A percentile compares a stretch with the other conserved stretches of the same genome.
Conservation (phyloP, 2,797 vertebrate genomes). For the Mionectes olivaceus region DNA sequence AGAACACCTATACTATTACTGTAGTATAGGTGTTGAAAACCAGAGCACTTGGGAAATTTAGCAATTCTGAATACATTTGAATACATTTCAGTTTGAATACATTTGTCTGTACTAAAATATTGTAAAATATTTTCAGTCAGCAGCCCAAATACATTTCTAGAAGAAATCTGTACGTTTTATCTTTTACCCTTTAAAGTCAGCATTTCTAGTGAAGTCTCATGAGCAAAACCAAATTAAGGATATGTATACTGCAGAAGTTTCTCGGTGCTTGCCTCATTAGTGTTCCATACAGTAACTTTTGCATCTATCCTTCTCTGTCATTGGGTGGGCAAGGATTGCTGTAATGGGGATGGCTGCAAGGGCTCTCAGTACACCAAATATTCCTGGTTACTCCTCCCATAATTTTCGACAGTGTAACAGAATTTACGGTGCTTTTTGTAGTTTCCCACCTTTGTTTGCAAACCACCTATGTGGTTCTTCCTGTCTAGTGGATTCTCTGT, state of each 20-base stretch:
- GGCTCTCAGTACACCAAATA: not conserved
- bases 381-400: not conserved
- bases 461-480: not conserved
- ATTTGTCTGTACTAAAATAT: conserved; percentile 23
- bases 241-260: not conserved
- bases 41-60: conserved; percentile 2
- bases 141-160: not conserved
- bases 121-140: not conserved
- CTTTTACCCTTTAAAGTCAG: not conserved
- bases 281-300: not conserved
- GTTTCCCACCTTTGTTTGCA: not conserved
- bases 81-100: conserved; percentile 41
- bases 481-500: not conserved
- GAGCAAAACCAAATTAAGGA: not conserved
- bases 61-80: not conserved
- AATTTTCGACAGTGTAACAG: not conserved
- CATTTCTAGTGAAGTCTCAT: not conserved
- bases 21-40: not conserved
- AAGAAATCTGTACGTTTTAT: not conserved
- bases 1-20: no score
- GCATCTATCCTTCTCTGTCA: not conserved
- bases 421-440: not conserved
- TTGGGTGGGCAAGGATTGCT: not conserved
- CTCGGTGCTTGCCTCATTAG: not conserved
- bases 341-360: fast-evolving